Evolutionary conservation across 1,140 invertebrate species (phyloP).

Genomic region (Ephestia elutella): DNA sequence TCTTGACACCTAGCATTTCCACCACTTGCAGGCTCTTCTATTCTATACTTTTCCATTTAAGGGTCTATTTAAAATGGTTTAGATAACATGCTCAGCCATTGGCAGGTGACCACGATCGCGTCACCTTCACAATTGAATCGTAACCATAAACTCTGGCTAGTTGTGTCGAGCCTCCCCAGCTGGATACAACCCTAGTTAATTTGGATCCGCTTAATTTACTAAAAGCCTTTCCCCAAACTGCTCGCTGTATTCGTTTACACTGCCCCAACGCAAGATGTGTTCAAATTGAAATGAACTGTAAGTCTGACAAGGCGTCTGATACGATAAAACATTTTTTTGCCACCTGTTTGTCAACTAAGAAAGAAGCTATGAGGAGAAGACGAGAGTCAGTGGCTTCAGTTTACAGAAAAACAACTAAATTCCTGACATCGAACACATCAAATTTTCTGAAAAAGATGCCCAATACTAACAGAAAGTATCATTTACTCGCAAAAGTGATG

Average conservation of each 20-base stretch:
- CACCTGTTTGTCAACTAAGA: not conserved
- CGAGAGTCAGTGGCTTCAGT: conserved; percentile 60
- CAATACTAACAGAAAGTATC: conserved; percentile 43
- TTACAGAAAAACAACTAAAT: conserved; percentile 62
- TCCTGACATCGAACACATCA: conserved; percentile 45
- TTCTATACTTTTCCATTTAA: conserved; percentile 3
- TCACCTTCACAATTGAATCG: conserved; percentile 54
- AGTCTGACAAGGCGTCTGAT: conserved; percentile 20
- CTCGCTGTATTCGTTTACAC: not conserved
- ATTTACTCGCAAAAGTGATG: conserved; percentile 35
- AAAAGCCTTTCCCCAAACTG: not conserved
- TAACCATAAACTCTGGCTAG: conserved; percentile 48
- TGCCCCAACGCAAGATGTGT: not conserved
- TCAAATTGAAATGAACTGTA: conserved; percentile 33
- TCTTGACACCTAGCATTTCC: conserved; percentile 25
- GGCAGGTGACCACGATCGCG: conserved; percentile 56
- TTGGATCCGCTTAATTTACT: conserved; percentile 7
- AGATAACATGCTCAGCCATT: conserved; percentile 40
- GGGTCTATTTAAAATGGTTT: conserved; percentile 34
- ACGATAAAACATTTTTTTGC: conserved; percentile 24
- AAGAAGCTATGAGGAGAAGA: conserved; percentile 51
- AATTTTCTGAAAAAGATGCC: conserved; percentile 53
- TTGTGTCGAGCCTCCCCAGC: conserved; percentile 33
- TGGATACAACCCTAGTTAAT: conserved; percentile 32
- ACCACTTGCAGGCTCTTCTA: not conserved